phyloP scores from a whole-genome alignment of 2,113 vertebrate species.

The Trogon melanurus region DNA sequence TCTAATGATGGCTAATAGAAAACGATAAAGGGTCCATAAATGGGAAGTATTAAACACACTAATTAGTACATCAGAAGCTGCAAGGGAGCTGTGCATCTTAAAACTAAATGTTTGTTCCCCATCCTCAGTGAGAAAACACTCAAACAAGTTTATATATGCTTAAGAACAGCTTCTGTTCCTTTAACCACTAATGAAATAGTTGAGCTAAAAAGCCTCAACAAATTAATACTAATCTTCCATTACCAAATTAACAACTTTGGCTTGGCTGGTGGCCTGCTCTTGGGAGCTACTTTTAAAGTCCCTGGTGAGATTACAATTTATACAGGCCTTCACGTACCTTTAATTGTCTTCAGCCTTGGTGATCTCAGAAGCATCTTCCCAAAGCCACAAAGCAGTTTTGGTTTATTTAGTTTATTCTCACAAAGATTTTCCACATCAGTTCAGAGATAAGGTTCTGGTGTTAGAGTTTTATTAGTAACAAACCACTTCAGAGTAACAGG shows the following conservation, averaged over 20 bases:
- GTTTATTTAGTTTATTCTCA: neutral
- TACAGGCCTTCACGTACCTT: neutral
- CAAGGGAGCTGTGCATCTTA: neutral
- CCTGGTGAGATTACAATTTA: neutral
- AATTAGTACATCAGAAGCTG: slow-evolving; percentile 13
- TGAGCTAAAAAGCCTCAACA: neutral
- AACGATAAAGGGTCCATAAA: slow-evolving; percentile 21
- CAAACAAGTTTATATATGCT: neutral
- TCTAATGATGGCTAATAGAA: slow-evolving; percentile 6
- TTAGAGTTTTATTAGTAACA: neutral
- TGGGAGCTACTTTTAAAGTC: neutral
- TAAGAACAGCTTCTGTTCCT: neutral
- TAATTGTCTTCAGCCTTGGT: neutral
- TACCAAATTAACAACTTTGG: neutral
- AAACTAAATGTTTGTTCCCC: neutral
- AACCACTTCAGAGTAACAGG: neutral
- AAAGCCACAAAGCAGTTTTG: neutral
- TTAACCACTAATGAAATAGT: neutral
- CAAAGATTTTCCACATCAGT: neutral
- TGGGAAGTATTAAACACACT: slow-evolving; percentile 2
- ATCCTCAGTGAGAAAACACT: neutral
- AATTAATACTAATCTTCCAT: neutral
- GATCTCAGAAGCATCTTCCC: neutral
- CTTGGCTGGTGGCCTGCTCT: neutral
- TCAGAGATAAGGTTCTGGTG: neutral